A percentile compares a stretch with the other conserved stretches of the same genome.
These are phyloP conservation scores for Gymnocheta viridis DNA, from an alignment of 2,888 invertebrate species.

Conservation along the genomic window DNA sequence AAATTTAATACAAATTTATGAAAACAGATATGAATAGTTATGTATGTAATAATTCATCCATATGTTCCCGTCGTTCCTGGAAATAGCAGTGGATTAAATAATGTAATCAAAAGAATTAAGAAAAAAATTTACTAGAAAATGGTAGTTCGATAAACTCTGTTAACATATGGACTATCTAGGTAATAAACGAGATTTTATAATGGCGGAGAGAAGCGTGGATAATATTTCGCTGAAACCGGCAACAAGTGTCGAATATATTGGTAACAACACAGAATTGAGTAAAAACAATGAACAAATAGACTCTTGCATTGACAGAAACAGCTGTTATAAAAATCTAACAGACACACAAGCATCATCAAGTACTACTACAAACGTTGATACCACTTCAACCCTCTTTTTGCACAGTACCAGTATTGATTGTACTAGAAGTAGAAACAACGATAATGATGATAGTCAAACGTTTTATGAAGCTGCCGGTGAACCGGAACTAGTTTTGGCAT, in stretches of 20 bases:
- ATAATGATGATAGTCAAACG: conserved; percentile 75
- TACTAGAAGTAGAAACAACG: conserved; percentile 17
- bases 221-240: conserved; percentile 28
- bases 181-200: neutral
- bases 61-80: too few relatives aligned
- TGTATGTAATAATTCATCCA: too few relatives aligned
- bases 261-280: conserved; percentile 48
- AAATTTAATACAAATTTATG: too few relatives aligned
- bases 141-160: neutral
- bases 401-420: neutral
- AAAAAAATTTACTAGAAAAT: neutral
- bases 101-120: neutral
- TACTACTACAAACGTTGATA: conserved; percentile 37
- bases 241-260: conserved; percentile 55
- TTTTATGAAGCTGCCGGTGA: conserved; percentile 77
- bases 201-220: conserved; percentile 33
- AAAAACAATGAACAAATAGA: conserved; percentile 33
- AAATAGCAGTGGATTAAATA: too few relatives aligned
- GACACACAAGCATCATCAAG: conserved; percentile 7
- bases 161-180: neutral
- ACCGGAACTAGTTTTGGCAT: conserved; percentile 75
- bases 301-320: conserved; percentile 11
- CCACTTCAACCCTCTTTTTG: neutral
- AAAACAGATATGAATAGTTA: too few relatives aligned
- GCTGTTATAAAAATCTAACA: neutral